Evolutionary conservation across 23 tunicate species (phyloP).

Genomic region (Styela clava): DNA sequence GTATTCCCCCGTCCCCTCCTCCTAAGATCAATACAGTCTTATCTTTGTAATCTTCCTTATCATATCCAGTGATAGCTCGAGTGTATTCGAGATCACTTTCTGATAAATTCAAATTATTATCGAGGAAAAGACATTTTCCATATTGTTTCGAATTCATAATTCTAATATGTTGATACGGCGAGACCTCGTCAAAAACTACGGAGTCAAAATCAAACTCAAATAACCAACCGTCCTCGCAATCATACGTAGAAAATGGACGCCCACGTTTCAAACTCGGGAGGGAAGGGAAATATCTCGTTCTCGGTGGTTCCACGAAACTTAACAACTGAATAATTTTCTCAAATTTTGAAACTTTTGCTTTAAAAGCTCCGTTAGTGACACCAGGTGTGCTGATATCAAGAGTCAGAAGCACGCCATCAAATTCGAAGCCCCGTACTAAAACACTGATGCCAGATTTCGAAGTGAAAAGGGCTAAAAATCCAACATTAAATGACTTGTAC

Average conservation of each 20-base stretch:
- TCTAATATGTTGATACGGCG: constrained; percentile 66
- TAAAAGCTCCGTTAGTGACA: background rate
- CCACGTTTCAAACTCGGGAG: constrained; percentile 50
- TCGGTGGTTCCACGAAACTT: background rate
- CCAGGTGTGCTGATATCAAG: background rate
- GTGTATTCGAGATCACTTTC: constrained; percentile 92
- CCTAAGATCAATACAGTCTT: constrained; percentile 90
- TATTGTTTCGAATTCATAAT: constrained; percentile 67
- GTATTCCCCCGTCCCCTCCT: constrained; percentile 98
- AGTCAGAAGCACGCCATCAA: background rate
- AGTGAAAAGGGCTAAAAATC: background rate
- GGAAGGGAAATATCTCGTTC: background rate
- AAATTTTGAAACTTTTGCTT: background rate
- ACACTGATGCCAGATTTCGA: background rate
- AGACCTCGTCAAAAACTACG: constrained; percentile 60
- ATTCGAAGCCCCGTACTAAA: background rate
- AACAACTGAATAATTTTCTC: background rate
- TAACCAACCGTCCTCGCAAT: constrained; percentile 31
- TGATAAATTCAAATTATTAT: constrained; percentile 76
- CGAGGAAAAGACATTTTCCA: constrained; percentile 69
- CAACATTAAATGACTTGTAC: background rate
- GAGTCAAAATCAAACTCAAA: constrained; percentile 69
- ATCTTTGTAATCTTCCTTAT: constrained; percentile 50
- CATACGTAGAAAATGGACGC: constrained; percentile 42
- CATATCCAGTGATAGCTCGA: constrained; percentile 71